Evolutionary conservation across 2,113 vertebrate species (phyloP).

Genomic region (Thalassarche chlororhynchos): DNA sequence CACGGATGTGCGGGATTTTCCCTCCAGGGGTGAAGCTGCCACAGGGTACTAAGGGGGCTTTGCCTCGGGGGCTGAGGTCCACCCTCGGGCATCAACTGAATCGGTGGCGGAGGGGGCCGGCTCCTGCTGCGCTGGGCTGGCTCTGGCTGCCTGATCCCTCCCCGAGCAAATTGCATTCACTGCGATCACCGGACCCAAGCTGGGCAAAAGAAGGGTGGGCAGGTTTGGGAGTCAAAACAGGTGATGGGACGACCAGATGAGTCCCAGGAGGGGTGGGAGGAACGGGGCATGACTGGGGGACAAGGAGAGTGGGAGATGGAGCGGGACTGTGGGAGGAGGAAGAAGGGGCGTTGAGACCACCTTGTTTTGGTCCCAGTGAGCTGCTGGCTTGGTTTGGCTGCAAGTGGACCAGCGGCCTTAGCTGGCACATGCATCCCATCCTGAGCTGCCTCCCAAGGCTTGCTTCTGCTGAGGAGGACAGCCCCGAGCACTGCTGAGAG

Average conservation of each 20-base stretch:
- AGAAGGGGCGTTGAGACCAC: not conserved
- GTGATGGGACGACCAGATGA: no score
- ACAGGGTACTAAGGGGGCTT: not conserved
- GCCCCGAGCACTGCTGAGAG: not conserved
- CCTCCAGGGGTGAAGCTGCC: not conserved
- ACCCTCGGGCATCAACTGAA: not conserved
- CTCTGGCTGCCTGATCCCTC: not conserved
- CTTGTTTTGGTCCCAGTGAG: not conserved
- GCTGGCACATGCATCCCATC: not conserved
- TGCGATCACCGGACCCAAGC: not conserved
- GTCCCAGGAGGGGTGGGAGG: not conserved
- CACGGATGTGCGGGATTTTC: not conserved
- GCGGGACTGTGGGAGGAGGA: not conserved
- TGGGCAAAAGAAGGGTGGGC: not conserved
- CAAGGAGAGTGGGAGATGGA: fast-evolving
- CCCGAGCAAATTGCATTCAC: fast-evolving
- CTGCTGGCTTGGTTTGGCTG: not conserved
- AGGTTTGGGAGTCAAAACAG: not conserved
- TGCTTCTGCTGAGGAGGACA: not conserved
- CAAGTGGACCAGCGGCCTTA: not conserved
- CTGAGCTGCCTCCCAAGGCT: not conserved
- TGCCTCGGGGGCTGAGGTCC: not conserved
- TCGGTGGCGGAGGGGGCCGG: fast-evolving
- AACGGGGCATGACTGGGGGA: not conserved
- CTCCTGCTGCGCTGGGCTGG: not conserved